Evolutionary conservation across 2,113 vertebrate species (phyloP), one percentile per base, ranked within the genome.

Genomic region (Gymnorhina tibicen): DNA sequence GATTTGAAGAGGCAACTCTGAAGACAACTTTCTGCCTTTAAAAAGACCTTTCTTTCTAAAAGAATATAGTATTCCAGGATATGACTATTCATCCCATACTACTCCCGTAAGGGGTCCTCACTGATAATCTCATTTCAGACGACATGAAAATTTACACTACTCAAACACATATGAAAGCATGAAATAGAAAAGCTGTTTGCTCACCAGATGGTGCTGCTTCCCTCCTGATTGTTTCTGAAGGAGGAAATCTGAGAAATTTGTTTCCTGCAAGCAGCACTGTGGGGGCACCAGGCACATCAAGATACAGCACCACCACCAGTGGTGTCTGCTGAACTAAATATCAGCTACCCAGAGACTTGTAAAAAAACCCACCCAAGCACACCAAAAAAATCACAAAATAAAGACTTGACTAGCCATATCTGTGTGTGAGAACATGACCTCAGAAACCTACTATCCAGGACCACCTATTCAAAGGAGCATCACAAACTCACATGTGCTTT

Each of bases 161-260:
- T 86, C 41, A 74, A 70, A 81, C 86, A 60, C 21, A 28, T 33
- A 55, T 28, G 39, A n/a, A 91, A 24, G 28, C 41, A 47, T 8
- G 3, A 86, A 58, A 78, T 28, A 62, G 80, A 78, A 92, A 78
- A 77, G 18, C 49, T 68, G 6, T 84, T 93, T 91, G 70, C 64
- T 96, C 96, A 95, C 91, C 92, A 97, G 96, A 93, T 94, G 96
- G 97, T 96, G 94, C 95, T 96, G 41, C 93, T 94, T 95, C 60
- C 78, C 78, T 94, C 91, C 39, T 50, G 42, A 85, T 88, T 79
- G 74, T 44, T 81, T 79, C 50, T 47, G 58, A 85, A 80, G 41
- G 28, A 90, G 22, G 64, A 81, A 88, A 85, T 63, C 39, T 68
- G 41, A 92, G 59, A 77, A 69, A 13, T 30, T 33, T 47, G 1